Evolutionary conservation across 2,113 vertebrate species (phyloP), one percentile per base, ranked within the genome.

Genomic region (Clarias batrachus): DNA sequence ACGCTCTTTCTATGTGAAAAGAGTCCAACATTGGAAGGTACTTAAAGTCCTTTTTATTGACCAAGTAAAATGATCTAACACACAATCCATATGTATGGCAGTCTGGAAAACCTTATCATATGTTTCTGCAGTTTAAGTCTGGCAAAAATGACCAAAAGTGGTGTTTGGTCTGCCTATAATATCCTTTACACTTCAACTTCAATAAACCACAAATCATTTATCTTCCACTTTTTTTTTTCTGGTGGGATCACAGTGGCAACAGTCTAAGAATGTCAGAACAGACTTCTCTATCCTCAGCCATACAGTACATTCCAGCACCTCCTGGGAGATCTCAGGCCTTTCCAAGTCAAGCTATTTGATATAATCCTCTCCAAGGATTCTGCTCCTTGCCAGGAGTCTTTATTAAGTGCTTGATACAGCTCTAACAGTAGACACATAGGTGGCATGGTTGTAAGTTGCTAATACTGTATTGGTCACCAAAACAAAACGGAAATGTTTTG

Each of bases 151-250:
- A 56, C 12, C 25, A 25, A 78, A 78, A 60, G 48, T 48, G 48
- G 7, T 48, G 48, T 59, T 30, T 23, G 10, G n/a, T 80, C 56
- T 80, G 78, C 16, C 54, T 33, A 33, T 79, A 60, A 60, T 60
- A 33, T 80, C 5, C 27, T 60, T 33, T 59, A 80, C n/a, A 79
- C 77, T 16, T 79, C 16, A 30, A 33, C 27, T 80, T 79, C 33
- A 80, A 59, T 56, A 80, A 80, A 21, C 78, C 78, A 81, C 65
- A n/a, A 65, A 82, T 82, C 41, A 66, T 66, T 66, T 82, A 52
- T 23, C 9, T 52, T 66, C 33, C 21, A n/a, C 60, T 82, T 82
- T 82, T 82, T 82, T 82, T 82, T 82, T 82, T 16, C 37, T 82
- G 9, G 33, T 82, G 13, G 25, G 37, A 82, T 52, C 23, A 82